Conservation (phyloP, 2,113 vertebrate species). For the Cephalopterus ornatus region DNA sequence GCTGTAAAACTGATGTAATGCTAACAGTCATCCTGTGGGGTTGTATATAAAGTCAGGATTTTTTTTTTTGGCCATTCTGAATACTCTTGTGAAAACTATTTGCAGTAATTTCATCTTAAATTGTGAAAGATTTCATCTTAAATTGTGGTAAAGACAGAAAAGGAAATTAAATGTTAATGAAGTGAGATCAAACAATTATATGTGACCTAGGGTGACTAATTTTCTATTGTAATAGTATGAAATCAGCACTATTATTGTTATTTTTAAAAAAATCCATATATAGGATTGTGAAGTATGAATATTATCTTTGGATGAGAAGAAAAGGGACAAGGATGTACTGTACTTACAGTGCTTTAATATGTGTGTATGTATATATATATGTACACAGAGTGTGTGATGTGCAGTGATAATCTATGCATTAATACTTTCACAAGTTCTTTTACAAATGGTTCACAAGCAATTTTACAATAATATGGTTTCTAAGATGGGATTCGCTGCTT, state of each 20-base stretch:
- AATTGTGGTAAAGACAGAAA: background rate
- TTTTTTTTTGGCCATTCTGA: background rate
- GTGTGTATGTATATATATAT: background rate
- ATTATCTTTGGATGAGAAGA: background rate
- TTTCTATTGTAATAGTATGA: background rate
- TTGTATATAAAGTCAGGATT: conserved; percentile 12
- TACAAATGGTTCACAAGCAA: background rate
- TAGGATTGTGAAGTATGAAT: background rate
- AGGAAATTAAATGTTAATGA: background rate
- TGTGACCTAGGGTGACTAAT: background rate
- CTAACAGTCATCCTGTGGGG: background rate
- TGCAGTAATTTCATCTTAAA: conserved; percentile 24
- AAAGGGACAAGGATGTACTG: background rate
- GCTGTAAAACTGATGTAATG: conserved; percentile 16
- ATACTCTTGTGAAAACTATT: background rate
- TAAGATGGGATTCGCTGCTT: background rate
- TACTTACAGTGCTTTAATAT: background rate
- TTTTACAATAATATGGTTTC: background rate
- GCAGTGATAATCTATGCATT: background rate
- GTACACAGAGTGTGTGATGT: background rate
- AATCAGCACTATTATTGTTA: background rate
- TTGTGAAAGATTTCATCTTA: conserved; percentile 32
- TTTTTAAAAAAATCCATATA: background rate
- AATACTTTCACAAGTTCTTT: background rate
- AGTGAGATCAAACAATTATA: background rate